phyloP scores from a whole-genome alignment of 92 coral and sea anemone species.

The Palythoa grandiflora region DNA sequence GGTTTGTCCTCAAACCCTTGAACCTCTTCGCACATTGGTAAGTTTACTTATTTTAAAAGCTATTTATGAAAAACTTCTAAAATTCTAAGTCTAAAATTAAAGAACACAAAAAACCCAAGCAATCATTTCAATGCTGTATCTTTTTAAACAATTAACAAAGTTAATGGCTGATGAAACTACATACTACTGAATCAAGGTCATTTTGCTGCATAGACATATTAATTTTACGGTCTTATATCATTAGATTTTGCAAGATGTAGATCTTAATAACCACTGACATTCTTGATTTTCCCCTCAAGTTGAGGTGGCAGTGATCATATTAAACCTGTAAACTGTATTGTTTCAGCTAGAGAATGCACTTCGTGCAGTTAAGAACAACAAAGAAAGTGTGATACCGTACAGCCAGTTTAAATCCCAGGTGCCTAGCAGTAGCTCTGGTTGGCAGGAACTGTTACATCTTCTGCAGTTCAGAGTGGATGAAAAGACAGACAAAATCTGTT shows the following conservation, averaged over 20 bases:
- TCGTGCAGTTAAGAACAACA: constrained; percentile 52
- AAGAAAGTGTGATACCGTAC: constrained; percentile 17
- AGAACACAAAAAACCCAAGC: too few species aligned
- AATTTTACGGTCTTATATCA: too few species aligned
- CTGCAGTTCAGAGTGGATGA: constrained; percentile 68
- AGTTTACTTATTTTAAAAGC: background rate
- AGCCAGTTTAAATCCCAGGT: constrained; percentile 56
- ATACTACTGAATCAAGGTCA: too few species aligned
- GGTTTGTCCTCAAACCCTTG: constrained; percentile 56
- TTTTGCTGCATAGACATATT: too few species aligned
- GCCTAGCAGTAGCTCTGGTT: constrained; percentile 55
- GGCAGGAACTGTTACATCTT: constrained; percentile 65
- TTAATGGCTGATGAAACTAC: too few species aligned
- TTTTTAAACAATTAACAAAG: too few species aligned
- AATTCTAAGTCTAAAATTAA: too few species aligned
- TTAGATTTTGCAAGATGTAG: too few species aligned
- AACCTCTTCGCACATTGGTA: constrained; percentile 73
- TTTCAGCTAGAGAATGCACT: constrained; percentile 76
- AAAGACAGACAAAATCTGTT: constrained; percentile 55
- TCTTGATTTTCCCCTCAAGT: too few species aligned
- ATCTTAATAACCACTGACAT: too few species aligned
- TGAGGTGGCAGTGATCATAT: background rate
- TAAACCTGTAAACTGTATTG: background rate
- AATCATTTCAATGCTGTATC: too few species aligned
- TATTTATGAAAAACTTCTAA: too few species aligned